phyloP scores from a whole-genome alignment of 1,140 invertebrate species.

The Trinorchestia longiramus region DNA sequence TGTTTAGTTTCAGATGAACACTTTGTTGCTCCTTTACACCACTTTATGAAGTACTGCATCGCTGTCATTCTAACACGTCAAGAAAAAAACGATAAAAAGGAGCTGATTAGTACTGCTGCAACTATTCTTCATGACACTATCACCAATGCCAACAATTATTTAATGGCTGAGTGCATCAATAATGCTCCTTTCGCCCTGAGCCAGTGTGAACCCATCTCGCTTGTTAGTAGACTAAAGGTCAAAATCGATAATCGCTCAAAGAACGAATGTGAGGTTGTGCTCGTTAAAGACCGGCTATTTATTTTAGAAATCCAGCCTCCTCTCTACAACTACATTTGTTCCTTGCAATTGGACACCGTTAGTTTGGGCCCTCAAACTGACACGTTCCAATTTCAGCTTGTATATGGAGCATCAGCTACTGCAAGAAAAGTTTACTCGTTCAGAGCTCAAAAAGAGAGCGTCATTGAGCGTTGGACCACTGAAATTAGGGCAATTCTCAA shows the following conservation, averaged over 20 bases:
- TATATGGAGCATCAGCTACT: not conserved
- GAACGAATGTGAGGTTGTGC: constrained; percentile 24
- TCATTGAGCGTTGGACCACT: not conserved
- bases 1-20: not conserved
- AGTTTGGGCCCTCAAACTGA: constrained; percentile 9
- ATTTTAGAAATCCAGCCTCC: not conserved
- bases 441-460: not conserved
- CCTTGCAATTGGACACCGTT: constrained; percentile 5
- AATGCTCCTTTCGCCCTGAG: constrained; percentile 24
- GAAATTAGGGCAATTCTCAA: not conserved
- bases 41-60: constrained; percentile 22
- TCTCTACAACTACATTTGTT: not conserved
- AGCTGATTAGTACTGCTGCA: not conserved
- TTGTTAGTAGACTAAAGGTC: not conserved
- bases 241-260: not conserved
- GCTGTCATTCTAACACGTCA: not conserved
- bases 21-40: not conserved
- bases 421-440: not conserved
- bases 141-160: constrained; percentile 29
- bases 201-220: not conserved
- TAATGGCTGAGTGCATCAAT: constrained; percentile 38
- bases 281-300: constrained; percentile 18
- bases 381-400: not conserved
- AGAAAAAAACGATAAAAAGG: not conserved
- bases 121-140: constrained; percentile 27